These are phyloP conservation scores for Eufriesea mexicana DNA, from an alignment of 1,140 invertebrate genomes.

Conservation along the genomic window DNA sequence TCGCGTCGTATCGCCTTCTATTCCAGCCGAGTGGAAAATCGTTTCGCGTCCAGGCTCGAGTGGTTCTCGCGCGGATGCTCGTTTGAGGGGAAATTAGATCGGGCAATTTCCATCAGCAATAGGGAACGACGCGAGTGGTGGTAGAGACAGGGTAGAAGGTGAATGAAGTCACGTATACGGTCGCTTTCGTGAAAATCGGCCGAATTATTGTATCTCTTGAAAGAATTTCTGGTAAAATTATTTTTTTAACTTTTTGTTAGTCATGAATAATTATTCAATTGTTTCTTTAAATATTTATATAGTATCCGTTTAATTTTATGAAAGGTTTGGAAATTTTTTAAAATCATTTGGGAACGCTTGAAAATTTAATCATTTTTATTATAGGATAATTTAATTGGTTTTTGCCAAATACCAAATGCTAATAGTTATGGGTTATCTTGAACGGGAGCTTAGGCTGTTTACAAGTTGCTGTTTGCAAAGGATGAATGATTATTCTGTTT, in stretches of 20 bases:
- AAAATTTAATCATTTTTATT: too few species aligned
- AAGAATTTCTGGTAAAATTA: too few species aligned
- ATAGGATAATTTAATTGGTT: too few species aligned
- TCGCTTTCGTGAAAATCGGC: background rate
- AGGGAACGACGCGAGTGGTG: background rate
- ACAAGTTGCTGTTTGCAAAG: background rate
- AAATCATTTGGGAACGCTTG: too few species aligned
- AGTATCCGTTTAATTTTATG: background rate
- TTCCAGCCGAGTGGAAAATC: constrained; percentile 50
- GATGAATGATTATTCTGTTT: background rate
- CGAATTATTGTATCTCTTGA: too few species aligned
- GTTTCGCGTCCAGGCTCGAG: constrained; percentile 47
- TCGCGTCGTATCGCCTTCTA: constrained; percentile 49
- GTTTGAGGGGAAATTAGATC: constrained; percentile 63
- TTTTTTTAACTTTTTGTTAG: too few species aligned
- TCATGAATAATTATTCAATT: too few species aligned
- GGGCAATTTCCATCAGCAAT: constrained; percentile 48
- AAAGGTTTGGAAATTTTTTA: too few species aligned
- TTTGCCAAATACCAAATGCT: too few species aligned
- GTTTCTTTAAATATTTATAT: too few species aligned
- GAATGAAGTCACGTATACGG: constrained; percentile 25
- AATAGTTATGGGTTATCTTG: too few species aligned
- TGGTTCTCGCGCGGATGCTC: constrained; percentile 36
- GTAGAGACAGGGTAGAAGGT: background rate
- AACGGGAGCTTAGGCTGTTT: background rate